These are phyloP conservation scores for Limnephilus rhombicus DNA, from an alignment of 2,888 invertebrate genomes.

Conservation along the genomic window DNA sequence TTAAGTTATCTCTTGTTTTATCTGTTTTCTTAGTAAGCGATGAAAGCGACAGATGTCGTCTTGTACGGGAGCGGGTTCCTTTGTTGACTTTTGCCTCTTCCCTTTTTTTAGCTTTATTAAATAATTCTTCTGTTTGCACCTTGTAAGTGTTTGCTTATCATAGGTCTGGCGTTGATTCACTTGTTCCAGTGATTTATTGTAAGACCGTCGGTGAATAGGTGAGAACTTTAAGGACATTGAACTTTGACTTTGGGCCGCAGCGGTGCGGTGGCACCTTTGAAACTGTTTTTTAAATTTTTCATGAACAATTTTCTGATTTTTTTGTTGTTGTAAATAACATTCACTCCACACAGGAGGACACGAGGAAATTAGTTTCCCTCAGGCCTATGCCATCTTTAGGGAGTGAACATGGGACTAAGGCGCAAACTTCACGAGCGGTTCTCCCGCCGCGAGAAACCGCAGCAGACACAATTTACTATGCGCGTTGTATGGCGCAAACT, in stretches of 20 bases:
- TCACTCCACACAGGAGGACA: too few relatives aligned
- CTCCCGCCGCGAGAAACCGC: too few relatives aligned
- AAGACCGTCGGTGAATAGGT: not conserved
- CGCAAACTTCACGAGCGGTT: too few relatives aligned
- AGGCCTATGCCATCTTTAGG: too few relatives aligned
- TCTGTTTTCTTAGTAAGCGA: constrained; percentile 1
- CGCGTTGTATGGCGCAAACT: too few relatives aligned
- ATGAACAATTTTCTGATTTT: not conserved
- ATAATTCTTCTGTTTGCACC: not conserved
- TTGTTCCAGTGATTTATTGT: not conserved
- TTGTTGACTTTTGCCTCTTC: not conserved
- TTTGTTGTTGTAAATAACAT: not conserved
- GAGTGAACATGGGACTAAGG: too few relatives aligned
- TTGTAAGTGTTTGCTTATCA: not conserved
- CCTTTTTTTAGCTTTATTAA: not conserved
- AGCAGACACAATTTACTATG: too few relatives aligned
- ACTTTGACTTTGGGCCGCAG: not conserved
- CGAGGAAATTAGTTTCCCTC: too few relatives aligned
- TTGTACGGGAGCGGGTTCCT: not conserved
- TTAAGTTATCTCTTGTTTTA: not conserved
- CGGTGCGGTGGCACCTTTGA: not conserved
- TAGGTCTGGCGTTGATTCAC: not conserved
- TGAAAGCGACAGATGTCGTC: constrained; percentile 14
- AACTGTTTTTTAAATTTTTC: not conserved
- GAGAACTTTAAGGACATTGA: not conserved